These are phyloP conservation scores for Pogonomyrmex californicus DNA, from an alignment of 1,140 invertebrate genomes.

Conservation along the genomic window DNA sequence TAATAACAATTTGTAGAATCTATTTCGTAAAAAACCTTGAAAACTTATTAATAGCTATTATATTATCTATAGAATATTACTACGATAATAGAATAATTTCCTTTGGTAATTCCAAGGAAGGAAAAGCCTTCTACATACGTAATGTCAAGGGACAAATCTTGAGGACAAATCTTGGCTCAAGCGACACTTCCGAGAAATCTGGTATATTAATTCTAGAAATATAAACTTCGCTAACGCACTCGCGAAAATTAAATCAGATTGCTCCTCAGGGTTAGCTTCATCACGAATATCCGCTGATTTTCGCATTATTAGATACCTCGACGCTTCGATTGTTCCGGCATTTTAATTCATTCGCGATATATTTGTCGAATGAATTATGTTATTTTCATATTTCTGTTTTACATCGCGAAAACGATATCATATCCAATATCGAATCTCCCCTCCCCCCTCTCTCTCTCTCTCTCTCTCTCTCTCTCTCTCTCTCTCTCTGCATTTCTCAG, in stretches of 20 bases:
- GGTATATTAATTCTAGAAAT: slow-evolving; percentile 11
- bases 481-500: neutral
- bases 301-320: neutral
- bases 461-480: too few species aligned
- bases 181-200: slow-evolving; percentile 15
- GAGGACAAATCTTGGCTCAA: slow-evolving; percentile 11
- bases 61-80: too few species aligned
- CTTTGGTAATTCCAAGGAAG: too few species aligned
- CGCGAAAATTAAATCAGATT: slow-evolving; percentile 1
- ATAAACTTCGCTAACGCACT: slow-evolving; percentile 8
- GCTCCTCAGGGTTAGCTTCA: neutral
- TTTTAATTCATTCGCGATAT: slow-evolving; percentile 5
- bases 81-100: neutral
- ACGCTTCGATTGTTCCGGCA: neutral
- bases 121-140: neutral
- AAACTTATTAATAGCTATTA: neutral
- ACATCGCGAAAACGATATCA: neutral
- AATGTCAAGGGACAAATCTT: neutral
- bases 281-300: neutral
- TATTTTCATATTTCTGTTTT: neutral
- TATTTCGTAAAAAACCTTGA: neutral
- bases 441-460: too few species aligned
- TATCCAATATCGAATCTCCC: neutral
- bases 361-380: slow-evolving; percentile 9
- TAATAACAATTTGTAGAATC: neutral